phyloP scores from a whole-genome alignment of 1,140 invertebrate species.

The Drosophila nasuta region DNA sequence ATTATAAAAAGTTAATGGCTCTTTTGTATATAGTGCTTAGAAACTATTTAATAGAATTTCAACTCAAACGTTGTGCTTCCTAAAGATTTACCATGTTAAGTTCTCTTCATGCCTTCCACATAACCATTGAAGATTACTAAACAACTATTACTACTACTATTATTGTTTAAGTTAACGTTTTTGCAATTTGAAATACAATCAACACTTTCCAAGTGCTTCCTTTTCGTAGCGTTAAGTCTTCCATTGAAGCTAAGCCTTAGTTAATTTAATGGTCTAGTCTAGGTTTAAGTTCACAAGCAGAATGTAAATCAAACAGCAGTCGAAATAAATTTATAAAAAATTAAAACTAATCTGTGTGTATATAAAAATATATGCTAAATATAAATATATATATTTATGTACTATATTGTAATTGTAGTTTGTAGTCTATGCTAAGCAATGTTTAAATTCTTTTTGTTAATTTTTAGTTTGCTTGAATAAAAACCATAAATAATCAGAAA shows the following conservation, averaged over 20 bases:
- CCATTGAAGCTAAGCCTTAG: constrained; percentile 63
- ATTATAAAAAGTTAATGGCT: constrained; percentile 28
- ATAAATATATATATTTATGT: constrained; percentile 44
- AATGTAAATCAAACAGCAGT: constrained; percentile 55
- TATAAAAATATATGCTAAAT: constrained; percentile 21
- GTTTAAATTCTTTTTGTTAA: constrained; percentile 75
- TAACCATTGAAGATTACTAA: constrained; percentile 17
- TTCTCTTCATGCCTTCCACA: constrained; percentile 52
- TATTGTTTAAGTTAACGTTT: constrained; percentile 39
- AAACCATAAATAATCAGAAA: constrained; percentile 37
- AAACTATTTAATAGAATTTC: constrained; percentile 44
- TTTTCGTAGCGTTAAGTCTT: constrained; percentile 57
- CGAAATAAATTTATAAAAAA: constrained; percentile 6
- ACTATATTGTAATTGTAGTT: constrained; percentile 43
- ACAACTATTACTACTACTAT: constrained; percentile 32
- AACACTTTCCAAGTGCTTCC: constrained; percentile 78
- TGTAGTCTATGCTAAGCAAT: constrained; percentile 49
- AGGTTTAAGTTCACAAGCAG: constrained; percentile 57
- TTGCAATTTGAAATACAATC: constrained; percentile 56
- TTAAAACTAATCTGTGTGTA: constrained; percentile 16
- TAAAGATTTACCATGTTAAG: constrained; percentile 56
- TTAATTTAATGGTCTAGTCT: constrained; percentile 81
- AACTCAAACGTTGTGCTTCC: constrained; percentile 73
- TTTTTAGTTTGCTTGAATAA: constrained; percentile 78
- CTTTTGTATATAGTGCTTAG: constrained; percentile 41